These are phyloP conservation scores for Drosophila koepferae DNA, from an alignment of 2,888 invertebrate species.

Conservation along the genomic window DNA sequence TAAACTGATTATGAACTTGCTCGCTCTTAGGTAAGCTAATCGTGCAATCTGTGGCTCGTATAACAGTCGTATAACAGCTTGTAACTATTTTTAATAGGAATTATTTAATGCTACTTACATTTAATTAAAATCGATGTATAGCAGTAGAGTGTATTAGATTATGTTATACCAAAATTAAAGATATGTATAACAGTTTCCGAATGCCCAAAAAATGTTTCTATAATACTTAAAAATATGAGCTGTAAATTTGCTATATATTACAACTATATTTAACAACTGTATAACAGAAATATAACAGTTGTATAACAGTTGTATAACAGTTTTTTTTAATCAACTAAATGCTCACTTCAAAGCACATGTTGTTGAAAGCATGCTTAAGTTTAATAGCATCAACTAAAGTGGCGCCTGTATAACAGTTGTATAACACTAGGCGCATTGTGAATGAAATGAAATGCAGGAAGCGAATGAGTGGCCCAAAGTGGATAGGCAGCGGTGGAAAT, in stretches of 20 bases:
- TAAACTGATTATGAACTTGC: slow-evolving; percentile 6
- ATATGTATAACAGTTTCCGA: too few relatives aligned
- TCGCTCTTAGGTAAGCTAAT: neutral
- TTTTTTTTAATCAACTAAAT: neutral
- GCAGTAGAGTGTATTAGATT: too few relatives aligned
- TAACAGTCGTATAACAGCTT: slow-evolving; percentile 8
- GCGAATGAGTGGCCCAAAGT: slow-evolving; percentile 15
- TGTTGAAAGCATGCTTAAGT: neutral
- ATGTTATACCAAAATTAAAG: too few relatives aligned
- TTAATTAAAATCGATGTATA: neutral
- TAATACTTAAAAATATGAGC: too few relatives aligned
- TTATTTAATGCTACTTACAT: neutral
- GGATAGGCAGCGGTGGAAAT: slow-evolving; percentile 25
- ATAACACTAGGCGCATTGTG: slow-evolving; percentile 8
- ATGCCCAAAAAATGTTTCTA: too few relatives aligned
- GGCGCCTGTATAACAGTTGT: neutral
- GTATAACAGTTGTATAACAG: slow-evolving; percentile 11
- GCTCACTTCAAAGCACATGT: neutral
- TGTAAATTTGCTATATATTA: too few relatives aligned
- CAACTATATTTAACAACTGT: too few relatives aligned
- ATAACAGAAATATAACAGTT: neutral
- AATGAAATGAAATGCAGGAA: slow-evolving; percentile 13
- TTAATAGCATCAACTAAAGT: neutral
- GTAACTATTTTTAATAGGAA: neutral
- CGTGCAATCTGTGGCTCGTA: slow-evolving; percentile 2